These are phyloP conservation scores for Gallinago stenura DNA, from an alignment of 2,797 vertebrate genomes.

Conservation along the genomic window DNA sequence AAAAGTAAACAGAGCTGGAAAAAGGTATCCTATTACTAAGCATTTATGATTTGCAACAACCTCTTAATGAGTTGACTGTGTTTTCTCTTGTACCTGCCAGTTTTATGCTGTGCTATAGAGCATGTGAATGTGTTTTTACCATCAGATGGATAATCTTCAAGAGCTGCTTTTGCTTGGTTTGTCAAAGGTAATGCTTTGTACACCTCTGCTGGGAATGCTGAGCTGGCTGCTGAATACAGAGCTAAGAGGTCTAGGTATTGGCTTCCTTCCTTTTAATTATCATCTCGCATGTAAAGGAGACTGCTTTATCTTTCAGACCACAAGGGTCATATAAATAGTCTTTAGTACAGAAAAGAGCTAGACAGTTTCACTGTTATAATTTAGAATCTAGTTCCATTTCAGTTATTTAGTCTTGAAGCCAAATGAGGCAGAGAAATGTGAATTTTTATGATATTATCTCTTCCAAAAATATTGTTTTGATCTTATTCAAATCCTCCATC, in stretches of 20 bases:
- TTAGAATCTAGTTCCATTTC: constrained; percentile 46
- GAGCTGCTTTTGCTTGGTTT: neutral
- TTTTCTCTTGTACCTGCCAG: constrained; percentile 7
- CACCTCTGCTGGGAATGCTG: constrained; percentile 45
- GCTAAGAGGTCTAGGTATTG: neutral
- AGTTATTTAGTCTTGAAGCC: constrained; percentile 45
- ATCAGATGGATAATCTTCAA: neutral
- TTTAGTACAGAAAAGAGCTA: constrained; percentile 38
- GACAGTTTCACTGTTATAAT: constrained; percentile 55
- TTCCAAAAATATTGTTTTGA: constrained; percentile 31
- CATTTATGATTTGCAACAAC: neutral
- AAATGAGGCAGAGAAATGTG: constrained; percentile 37
- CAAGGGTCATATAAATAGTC: constrained; percentile 55
- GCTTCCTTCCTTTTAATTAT: constrained; percentile 63
- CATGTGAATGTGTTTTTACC: neutral
- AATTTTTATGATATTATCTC: constrained; percentile 25
- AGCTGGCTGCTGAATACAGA: constrained; percentile 43
- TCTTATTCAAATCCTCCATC: constrained; percentile 19
- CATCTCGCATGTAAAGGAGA: constrained; percentile 24
- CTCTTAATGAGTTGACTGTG: neutral
- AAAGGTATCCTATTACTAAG: neutral
- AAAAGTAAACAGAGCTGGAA: neutral
- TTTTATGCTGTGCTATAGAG: neutral
- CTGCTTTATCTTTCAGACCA: constrained; percentile 39
- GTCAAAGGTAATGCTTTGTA: constrained; percentile 2